Conservation (phyloP, 2,888 invertebrate species). For the Allygus modestus region DNA sequence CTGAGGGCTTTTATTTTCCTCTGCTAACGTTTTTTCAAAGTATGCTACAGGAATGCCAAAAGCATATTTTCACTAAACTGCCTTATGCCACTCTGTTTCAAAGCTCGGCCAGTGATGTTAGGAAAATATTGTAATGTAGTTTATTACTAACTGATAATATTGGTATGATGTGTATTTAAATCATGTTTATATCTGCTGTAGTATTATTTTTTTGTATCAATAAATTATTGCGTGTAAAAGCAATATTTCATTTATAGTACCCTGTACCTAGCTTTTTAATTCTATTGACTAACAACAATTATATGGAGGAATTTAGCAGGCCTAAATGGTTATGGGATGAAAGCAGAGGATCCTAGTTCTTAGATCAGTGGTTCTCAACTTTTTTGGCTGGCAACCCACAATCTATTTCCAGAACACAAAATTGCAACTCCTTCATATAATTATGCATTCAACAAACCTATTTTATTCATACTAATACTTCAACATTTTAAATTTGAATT, state of each 20-base stretch:
- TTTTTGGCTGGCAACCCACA: too few relatives aligned
- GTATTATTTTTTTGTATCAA: conserved; percentile 48
- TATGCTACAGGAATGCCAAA: not conserved
- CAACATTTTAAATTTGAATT: too few relatives aligned
- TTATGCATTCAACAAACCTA: too few relatives aligned
- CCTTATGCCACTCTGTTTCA: not conserved
- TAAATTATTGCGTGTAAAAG: conserved; percentile 43
- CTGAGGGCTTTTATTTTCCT: not conserved
- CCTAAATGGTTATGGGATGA: too few relatives aligned
- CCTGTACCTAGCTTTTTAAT: not conserved
- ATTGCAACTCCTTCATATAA: too few relatives aligned
- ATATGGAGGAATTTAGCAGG: too few relatives aligned
- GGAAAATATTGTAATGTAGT: conserved; percentile 2
- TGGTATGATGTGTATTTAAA: conserved; percentile 1
- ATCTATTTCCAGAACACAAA: too few relatives aligned
- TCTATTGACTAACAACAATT: too few relatives aligned
- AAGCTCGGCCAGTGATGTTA: conserved; percentile 1
- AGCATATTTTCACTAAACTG: not conserved
- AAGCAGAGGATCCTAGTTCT: too few relatives aligned
- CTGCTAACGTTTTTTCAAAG: not conserved
- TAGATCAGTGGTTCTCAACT: too few relatives aligned
- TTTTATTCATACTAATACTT: too few relatives aligned
- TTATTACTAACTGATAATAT: conserved; percentile 8
- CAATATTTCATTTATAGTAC: not conserved
- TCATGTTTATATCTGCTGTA: conserved; percentile 51